A percentile compares a stretch with the other conserved stretches of the same genome.
Conservation (phyloP, 2,797 vertebrate species). For the Euphonia xanthogaster region DNA sequence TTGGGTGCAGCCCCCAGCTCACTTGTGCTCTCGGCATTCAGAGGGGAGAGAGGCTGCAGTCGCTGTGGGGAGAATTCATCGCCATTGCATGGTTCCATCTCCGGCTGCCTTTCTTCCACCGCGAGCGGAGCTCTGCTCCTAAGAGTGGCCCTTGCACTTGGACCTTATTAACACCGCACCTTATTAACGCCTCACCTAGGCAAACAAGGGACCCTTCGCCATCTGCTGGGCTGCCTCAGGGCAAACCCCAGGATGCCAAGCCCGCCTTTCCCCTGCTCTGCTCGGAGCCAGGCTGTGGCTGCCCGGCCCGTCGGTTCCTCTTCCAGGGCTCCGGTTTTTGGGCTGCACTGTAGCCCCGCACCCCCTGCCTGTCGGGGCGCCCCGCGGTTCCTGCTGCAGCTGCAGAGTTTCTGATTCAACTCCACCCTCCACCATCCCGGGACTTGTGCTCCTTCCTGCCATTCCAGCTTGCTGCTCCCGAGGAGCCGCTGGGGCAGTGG, state of each 20-base stretch:
- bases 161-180: not conserved
- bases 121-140: accelerated
- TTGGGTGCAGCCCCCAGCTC: not conserved
- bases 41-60: not conserved
- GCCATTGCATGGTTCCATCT: not conserved
- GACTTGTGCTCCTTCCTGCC: not conserved
- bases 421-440: not conserved
- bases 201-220: not conserved
- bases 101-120: not conserved
- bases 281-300: not conserved
- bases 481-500: too few species aligned
- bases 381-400: accelerated
- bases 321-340: not conserved
- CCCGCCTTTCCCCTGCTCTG: not conserved
- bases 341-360: accelerated
- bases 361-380: accelerated
- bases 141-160: accelerated
- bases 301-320: not conserved
- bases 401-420: too few species aligned
- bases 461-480: not conserved
- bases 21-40: not conserved
- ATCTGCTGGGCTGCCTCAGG: too few species aligned
- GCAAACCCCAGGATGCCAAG: not conserved
- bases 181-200: not conserved
- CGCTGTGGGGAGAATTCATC: accelerated